phyloP scores from a whole-genome alignment of 2,888 invertebrate species.

The Sinopyrophorus schimmeli region DNA sequence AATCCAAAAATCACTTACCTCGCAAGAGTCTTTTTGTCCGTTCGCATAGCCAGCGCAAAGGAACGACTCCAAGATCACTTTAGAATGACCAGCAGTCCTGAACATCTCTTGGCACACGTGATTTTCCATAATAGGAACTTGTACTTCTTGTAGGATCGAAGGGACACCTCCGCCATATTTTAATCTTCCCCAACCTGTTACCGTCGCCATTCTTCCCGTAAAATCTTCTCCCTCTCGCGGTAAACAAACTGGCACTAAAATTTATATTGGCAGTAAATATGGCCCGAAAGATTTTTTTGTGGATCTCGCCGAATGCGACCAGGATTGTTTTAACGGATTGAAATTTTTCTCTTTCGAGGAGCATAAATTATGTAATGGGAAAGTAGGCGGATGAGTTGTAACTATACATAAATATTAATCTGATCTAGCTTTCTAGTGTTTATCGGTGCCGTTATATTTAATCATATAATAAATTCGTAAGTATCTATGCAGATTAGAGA shows the following conservation, averaged over 20 bases:
- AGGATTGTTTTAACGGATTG: not conserved
- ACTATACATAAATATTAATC: constrained; percentile 7
- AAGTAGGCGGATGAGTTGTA: constrained; percentile 25
- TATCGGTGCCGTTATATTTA: constrained; percentile 3
- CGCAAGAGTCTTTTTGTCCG: constrained; percentile 90
- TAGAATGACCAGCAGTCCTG: constrained; percentile 84
- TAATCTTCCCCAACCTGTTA: constrained; percentile 90
- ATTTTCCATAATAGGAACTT: constrained; percentile 91
- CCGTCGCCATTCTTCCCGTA: constrained; percentile 84
- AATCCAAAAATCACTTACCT: constrained; percentile 66
- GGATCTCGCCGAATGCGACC: not conserved
- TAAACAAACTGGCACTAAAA: constrained; percentile 86
- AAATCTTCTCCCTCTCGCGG: constrained; percentile 78
- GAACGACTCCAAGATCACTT: constrained; percentile 84
- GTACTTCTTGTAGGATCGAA: constrained; percentile 86
- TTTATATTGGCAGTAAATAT: not conserved
- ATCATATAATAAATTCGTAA: not conserved
- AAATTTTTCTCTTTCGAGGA: too few relatives aligned
- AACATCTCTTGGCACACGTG: constrained; percentile 93
- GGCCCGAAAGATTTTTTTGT: not conserved
- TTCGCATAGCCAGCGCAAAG: constrained; percentile 91
- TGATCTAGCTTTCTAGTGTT: constrained; percentile 13
- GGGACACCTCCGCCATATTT: constrained; percentile 92
- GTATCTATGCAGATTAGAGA: too few relatives aligned
- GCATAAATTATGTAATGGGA: too few relatives aligned